These are phyloP conservation scores for Otolemur garnettii DNA, from an alignment of 2,113 vertebrate genomes.

Conservation along the genomic window DNA sequence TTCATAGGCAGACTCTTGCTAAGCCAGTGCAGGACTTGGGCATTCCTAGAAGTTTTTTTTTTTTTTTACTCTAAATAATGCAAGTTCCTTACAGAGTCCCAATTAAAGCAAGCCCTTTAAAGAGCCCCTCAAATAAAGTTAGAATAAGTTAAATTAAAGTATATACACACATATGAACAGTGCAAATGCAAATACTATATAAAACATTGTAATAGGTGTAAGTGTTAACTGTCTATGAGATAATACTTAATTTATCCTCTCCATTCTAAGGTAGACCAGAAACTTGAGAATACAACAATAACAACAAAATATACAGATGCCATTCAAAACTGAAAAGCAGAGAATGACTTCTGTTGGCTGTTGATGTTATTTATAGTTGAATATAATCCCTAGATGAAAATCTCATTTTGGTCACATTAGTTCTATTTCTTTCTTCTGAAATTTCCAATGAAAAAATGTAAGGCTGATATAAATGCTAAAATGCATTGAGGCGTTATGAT, in stretches of 20 bases:
- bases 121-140: background rate
- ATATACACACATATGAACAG: background rate
- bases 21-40: background rate
- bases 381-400: background rate
- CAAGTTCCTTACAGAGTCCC: background rate
- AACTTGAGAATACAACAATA: background rate
- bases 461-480: background rate
- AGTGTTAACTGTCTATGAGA: background rate
- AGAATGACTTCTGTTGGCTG: background rate
- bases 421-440: background rate
- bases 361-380: background rate
- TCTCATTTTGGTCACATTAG: background rate
- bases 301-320: background rate
- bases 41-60: background rate
- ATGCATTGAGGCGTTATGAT: background rate
- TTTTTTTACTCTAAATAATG: background rate
- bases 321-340: background rate
- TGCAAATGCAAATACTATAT: background rate
- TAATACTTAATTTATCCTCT: background rate
- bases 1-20: background rate
- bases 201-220: background rate
- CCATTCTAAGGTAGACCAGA: background rate
- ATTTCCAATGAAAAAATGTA: constrained; percentile 30
- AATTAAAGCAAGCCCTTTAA: background rate
- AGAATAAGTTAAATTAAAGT: background rate